Conservation (phyloP, 2,113 vertebrate species). For the mouse (Mus musculus) region DNA sequence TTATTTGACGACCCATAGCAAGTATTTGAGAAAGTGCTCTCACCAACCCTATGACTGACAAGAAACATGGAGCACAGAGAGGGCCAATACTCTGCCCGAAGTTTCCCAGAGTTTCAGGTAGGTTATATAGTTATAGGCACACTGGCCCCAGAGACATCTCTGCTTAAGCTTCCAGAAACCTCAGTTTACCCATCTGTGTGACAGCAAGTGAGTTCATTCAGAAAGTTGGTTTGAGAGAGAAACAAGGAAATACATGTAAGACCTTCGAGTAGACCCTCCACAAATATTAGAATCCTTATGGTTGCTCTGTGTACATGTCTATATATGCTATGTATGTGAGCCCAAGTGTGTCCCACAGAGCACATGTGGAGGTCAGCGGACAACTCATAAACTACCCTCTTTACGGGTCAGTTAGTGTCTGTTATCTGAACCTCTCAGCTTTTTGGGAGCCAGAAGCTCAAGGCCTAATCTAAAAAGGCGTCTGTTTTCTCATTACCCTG, state of each 20-base stretch:
- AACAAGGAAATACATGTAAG: neutral
- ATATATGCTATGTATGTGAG: neutral
- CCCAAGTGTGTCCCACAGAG: neutral
- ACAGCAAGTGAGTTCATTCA: neutral
- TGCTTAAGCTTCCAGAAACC: neutral
- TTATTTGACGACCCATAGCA: neutral
- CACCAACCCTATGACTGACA: neutral
- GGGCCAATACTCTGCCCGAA: neutral
- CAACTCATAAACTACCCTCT: constrained; percentile 29
- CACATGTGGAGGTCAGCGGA: neutral
- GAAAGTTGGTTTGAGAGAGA: constrained; percentile 8
- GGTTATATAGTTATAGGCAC: too few species aligned
- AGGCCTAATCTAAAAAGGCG: neutral
- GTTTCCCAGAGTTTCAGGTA: neutral
- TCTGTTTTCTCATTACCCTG: neutral
- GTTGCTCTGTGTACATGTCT: neutral
- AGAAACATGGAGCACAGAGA: neutral
- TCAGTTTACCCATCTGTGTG: neutral
- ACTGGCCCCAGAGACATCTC: neutral
- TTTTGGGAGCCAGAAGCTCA: constrained; percentile 62
- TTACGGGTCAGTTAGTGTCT: constrained; percentile 68
- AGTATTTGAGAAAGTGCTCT: neutral
- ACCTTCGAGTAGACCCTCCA: neutral
- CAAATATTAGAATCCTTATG: neutral
- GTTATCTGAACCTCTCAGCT: constrained; percentile 77